phyloP scores from a whole-genome alignment of 2,113 vertebrate species.

The Thalassarche chlororhynchos region DNA sequence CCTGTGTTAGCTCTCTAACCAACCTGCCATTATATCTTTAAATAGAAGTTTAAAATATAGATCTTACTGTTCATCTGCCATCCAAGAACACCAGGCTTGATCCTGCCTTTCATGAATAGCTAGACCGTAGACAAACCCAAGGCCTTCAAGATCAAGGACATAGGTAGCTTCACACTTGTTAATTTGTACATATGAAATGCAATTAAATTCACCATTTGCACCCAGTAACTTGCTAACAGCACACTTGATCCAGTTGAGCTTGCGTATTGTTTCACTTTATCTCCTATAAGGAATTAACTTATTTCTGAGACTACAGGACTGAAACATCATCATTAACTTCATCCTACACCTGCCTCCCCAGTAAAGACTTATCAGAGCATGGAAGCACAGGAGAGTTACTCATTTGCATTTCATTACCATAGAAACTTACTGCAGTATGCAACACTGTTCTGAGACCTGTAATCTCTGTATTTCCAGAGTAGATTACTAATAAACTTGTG shows the following conservation, averaged over 20 bases:
- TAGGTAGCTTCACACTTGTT: not conserved
- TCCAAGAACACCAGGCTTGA: not conserved
- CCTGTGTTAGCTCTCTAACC: not conserved
- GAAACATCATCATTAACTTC: not conserved
- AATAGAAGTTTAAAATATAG: not conserved
- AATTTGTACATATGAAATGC: rapidly evolving
- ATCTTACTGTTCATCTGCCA: not conserved
- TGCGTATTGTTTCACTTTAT: not conserved
- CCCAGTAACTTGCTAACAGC: not conserved
- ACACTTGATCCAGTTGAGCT: no score
- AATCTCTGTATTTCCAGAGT: not conserved
- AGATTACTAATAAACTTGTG: not conserved
- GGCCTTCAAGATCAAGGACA: not conserved
- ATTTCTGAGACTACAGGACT: not conserved
- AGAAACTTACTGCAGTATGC: not conserved
- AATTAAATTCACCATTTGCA: not conserved
- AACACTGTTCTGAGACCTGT: not conserved
- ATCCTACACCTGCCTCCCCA: not conserved
- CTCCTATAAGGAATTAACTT: not conserved
- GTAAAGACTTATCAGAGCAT: not conserved
- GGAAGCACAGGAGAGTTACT: not conserved
- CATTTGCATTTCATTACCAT: not conserved
- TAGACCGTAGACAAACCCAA: not conserved
- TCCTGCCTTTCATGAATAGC: not conserved
- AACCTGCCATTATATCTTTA: not conserved